Evolutionary conservation across 2,113 vertebrate species (phyloP).

Genomic region (Cyphotilapia sp.): DNA sequence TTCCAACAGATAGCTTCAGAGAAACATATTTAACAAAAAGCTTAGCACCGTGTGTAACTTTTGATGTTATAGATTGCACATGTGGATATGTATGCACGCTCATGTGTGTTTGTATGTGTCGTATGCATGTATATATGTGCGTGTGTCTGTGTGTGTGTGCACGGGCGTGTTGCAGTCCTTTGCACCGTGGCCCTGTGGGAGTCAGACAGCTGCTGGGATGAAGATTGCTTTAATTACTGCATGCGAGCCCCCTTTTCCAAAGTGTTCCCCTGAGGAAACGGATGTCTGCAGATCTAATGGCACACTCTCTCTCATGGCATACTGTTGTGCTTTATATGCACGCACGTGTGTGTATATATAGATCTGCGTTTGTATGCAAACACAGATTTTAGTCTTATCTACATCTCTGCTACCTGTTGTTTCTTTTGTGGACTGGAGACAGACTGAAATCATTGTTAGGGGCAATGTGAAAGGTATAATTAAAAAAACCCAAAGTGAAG

Average conservation of each 20-base stretch:
- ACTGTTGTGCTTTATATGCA: background rate
- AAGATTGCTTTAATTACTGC: slow-evolving; percentile 39
- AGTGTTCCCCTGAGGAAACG: background rate
- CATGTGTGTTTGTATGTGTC: background rate
- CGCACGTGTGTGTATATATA: background rate
- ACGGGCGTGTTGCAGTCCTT: background rate
- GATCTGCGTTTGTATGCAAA: background rate
- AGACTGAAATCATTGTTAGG: background rate
- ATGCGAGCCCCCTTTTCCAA: background rate
- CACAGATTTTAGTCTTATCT: background rate
- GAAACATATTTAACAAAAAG: background rate
- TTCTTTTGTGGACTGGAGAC: background rate
- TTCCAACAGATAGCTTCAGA: background rate
- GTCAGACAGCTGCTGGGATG: slow-evolving; percentile 9
- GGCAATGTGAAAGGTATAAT: background rate
- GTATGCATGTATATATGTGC: background rate
- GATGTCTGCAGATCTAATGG: background rate
- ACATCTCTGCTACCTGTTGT: background rate
- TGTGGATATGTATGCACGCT: background rate
- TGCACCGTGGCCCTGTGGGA: background rate
- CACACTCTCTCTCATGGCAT: background rate
- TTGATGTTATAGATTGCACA: background rate
- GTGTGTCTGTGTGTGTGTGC: background rate
- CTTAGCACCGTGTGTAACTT: background rate
- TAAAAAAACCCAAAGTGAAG: rapidly evolving